phyloP scores from a whole-genome alignment of 2,113 vertebrate genomes.

The Hassar affinis region DNA sequence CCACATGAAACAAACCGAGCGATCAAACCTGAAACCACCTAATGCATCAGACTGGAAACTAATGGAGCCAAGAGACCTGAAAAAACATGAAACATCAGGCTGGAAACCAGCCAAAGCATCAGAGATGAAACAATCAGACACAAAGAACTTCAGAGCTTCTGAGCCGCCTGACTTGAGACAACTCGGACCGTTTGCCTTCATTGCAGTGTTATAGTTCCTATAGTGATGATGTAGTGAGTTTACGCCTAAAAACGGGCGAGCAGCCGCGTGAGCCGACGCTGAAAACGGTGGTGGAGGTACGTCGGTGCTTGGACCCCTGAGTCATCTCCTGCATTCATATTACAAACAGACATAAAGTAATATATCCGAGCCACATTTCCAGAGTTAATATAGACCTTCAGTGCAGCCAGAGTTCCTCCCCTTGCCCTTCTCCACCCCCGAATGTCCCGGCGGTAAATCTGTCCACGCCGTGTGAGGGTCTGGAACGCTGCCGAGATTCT shows the following conservation, averaged over 20 bases:
- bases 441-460: background rate
- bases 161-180: background rate
- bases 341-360: background rate
- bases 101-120: background rate
- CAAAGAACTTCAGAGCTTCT: background rate
- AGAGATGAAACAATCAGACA: background rate
- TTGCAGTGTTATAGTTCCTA: background rate
- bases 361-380: background rate
- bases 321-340: background rate
- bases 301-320: constrained; percentile 1
- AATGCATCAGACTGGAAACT: no score
- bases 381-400: background rate
- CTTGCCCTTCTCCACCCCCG: background rate
- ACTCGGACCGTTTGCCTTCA: background rate
- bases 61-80: background rate
- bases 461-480: background rate
- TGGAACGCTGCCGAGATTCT: constrained; percentile 1
- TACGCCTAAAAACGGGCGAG: background rate
- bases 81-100: background rate
- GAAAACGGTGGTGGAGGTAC: no score
- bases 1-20: no score
- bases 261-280: background rate
- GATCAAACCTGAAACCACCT: background rate
- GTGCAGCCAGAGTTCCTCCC: background rate
- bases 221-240: background rate